Conservation (phyloP, 1,140 invertebrate genomes). For the Batillaria attramentaria region DNA sequence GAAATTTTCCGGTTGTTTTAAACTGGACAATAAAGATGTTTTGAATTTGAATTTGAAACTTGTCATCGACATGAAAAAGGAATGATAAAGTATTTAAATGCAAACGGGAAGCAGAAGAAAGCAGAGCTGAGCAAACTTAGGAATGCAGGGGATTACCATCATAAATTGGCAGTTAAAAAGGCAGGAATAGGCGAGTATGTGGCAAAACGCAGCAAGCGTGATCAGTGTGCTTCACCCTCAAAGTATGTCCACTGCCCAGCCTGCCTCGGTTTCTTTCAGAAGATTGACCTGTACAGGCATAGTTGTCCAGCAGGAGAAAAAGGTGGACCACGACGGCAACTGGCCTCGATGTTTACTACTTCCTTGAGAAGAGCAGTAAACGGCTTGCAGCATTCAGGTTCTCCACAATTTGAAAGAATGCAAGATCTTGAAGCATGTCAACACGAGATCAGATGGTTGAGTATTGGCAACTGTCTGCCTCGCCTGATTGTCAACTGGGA, state of each 20-base stretch:
- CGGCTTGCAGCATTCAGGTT: constrained; percentile 18
- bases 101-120: too few species aligned
- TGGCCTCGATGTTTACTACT: constrained; percentile 35
- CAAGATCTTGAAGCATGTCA: constrained; percentile 30
- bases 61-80: too few species aligned
- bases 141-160: too few species aligned
- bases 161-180: too few species aligned
- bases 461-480: not conserved
- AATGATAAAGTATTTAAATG: too few species aligned
- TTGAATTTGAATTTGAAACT: too few species aligned
- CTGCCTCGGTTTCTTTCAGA: not conserved
- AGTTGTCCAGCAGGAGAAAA: not conserved
- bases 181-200: not conserved
- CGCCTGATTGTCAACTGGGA: constrained; percentile 5
- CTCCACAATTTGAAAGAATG: not conserved
- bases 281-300: not conserved
- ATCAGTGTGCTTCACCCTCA: not conserved
- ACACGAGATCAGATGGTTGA: constrained; percentile 26
- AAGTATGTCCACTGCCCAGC: not conserved
- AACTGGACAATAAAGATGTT: too few species aligned
- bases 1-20: too few species aligned
- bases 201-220: not conserved
- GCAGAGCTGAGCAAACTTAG: too few species aligned
- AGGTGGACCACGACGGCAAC: too few species aligned
- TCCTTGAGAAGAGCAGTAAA: constrained; percentile 19